phyloP scores from a whole-genome alignment of 2,888 invertebrate species.

The Rhaphigaster nebulosa region DNA sequence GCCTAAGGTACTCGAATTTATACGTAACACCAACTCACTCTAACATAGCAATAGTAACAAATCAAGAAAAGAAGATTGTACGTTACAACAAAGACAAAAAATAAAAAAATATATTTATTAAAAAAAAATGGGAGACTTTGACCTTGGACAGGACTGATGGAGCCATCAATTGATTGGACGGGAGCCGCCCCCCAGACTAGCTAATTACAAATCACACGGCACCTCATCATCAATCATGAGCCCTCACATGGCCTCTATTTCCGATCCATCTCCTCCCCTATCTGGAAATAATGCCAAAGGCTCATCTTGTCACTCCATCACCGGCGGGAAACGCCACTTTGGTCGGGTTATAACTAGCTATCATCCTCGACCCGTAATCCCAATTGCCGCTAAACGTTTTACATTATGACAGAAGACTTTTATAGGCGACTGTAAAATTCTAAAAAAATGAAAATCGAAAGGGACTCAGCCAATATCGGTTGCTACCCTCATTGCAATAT shows the following conservation, averaged over 20 bases:
- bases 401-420: background rate
- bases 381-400: background rate
- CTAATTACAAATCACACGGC: slow-evolving; percentile 44
- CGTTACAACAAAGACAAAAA: background rate
- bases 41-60: background rate
- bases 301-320: slow-evolving; percentile 30
- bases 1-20: too few relatives aligned
- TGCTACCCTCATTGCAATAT: too few relatives aligned
- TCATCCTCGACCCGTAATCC: background rate
- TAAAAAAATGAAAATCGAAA: too few relatives aligned
- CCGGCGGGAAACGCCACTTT: background rate
- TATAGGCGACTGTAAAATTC: background rate
- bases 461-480: too few relatives aligned
- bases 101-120: background rate
- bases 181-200: background rate
- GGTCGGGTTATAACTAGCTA: background rate
- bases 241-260: background rate
- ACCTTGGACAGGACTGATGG: background rate
- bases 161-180: slow-evolving; percentile 32
- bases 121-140: background rate
- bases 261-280: slow-evolving; percentile 30
- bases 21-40: background rate
- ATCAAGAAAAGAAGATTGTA: background rate
- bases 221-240: background rate
- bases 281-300: background rate